phyloP scores from a whole-genome alignment of 2,113 vertebrate genomes.

The Hemichromis elongatus region DNA sequence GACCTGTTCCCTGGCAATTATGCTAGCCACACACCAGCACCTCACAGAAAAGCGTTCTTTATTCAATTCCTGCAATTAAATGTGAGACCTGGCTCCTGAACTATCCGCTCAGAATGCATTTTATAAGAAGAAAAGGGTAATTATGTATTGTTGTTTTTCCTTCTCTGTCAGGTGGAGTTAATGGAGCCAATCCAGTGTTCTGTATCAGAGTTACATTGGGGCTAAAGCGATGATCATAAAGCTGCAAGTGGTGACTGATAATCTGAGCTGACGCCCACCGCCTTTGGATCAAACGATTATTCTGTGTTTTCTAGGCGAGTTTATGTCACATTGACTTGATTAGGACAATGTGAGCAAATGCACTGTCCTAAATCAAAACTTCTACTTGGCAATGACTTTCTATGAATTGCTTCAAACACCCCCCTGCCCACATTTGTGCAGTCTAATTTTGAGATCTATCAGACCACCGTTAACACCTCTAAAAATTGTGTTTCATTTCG shows the following conservation, averaged over 20 bases:
- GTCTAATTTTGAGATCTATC: background rate
- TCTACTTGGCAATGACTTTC: slow-evolving; percentile 13
- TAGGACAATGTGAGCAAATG: slow-evolving; percentile 52
- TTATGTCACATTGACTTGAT: slow-evolving; percentile 55
- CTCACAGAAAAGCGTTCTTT: slow-evolving; percentile 85
- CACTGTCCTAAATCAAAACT: slow-evolving; percentile 36
- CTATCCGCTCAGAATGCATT: slow-evolving; percentile 75
- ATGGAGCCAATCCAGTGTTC: slow-evolving; percentile 46
- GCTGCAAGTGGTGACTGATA: slow-evolving; percentile 57
- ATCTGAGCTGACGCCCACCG: slow-evolving; percentile 52
- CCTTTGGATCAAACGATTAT: slow-evolving; percentile 53
- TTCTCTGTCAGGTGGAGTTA: slow-evolving; percentile 60
- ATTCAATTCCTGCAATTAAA: slow-evolving; percentile 89
- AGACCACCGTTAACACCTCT: background rate
- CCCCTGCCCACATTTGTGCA: background rate
- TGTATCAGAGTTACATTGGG: slow-evolving; percentile 52
- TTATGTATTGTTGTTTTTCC: slow-evolving; percentile 49
- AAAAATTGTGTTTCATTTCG: background rate
- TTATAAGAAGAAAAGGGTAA: slow-evolving; percentile 67
- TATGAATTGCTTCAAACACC: slow-evolving; percentile 10
- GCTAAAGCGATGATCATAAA: slow-evolving; percentile 67
- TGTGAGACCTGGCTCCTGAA: slow-evolving; percentile 79
- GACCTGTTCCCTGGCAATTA: slow-evolving; percentile 98
- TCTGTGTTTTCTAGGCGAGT: slow-evolving; percentile 44
- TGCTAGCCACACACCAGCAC: slow-evolving; percentile 89